Conservation (phyloP, 2,888 invertebrate species). For the Drosophila koepferae region DNA sequence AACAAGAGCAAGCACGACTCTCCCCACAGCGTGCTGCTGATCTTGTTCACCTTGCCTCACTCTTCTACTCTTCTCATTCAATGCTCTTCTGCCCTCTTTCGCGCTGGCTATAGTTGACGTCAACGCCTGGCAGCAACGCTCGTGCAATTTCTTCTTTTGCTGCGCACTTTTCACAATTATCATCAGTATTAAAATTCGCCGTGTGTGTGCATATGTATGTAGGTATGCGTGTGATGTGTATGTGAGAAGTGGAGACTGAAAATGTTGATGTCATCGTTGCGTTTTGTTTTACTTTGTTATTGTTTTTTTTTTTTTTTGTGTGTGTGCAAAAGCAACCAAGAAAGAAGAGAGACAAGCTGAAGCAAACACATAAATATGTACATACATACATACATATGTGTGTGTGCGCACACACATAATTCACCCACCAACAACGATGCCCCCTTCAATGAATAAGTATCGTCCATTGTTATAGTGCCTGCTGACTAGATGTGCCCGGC, state of each 20-base stretch:
- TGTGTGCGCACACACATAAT: constrained; percentile 4
- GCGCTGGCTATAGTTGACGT: constrained; percentile 50
- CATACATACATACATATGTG: background rate
- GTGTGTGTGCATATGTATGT: constrained; percentile 25
- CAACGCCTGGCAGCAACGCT: constrained; percentile 47
- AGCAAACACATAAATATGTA: constrained; percentile 13
- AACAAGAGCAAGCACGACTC: constrained; percentile 34
- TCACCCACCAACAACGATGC: constrained; percentile 37
- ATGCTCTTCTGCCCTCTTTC: constrained; percentile 22
- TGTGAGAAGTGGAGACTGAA: constrained; percentile 45
- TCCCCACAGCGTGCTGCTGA: constrained; percentile 32
- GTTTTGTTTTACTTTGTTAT: constrained; percentile 52
- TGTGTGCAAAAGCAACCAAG: constrained; percentile 40
- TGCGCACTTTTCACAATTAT: constrained; percentile 73
- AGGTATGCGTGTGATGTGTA: background rate
- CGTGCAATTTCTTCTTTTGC: constrained; percentile 75
- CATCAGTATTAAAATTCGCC: constrained; percentile 54
- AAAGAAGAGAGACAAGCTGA: constrained; percentile 21
- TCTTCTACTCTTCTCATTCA: constrained; percentile 23
- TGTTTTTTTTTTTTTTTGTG: constrained; percentile 31
- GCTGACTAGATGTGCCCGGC: constrained; percentile 27
- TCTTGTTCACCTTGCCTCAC: constrained; percentile 31
- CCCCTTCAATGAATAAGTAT: constrained; percentile 41
- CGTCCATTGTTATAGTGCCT: constrained; percentile 32
- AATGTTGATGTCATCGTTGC: constrained; percentile 74